Base-by-base conservation (phyloP, 2,113 vertebrate genomes). In the Toxotes jaculatrix region DNA sequence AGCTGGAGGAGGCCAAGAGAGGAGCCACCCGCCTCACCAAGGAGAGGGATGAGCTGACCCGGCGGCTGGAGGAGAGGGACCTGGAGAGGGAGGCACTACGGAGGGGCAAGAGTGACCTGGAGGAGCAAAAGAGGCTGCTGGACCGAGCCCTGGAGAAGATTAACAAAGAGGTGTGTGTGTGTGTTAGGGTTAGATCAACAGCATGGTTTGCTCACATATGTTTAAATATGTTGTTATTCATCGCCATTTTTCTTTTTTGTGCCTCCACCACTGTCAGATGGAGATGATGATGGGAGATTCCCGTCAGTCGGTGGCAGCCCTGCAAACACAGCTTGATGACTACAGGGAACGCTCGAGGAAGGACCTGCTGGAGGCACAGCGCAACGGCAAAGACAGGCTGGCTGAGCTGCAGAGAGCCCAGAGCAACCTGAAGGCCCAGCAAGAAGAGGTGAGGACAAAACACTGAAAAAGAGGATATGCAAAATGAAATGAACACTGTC, bases 121-220 rank as follows among this genome's bases (percentile, higher is more conserved):
- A 99, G 88, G 98, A 98, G 80, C 96, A 99, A 93, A 99, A 97
- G 83, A 94, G 95, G 12, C 90, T 97, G 75, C 94, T 98, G 45
- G 96, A 98, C 73, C 88, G 94, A 40, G 87, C 94, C 0, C 79
- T 96, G 79, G 95, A 95, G 75, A 96, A 96, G 87, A 92, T 96
- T 16, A 95, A 79, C 86, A 96, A 96, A 84, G 95, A 96, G 93
- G 95, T 95, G 34, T 6, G 36, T 45, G 14, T 47, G 45, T 47
- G 60, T 32, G n/a, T 53, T 13, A 4, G 27, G 1, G 38, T 51
- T 7, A 7, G 2, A 31, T 0, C 1, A 2, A 42, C 53, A 16
- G 55, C 11, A 31, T 17, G 40, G n/a, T n/a, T 45, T n/a, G 17
- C 12, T 36, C 16, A 27, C 6, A 1, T 12, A 1, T 27, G 27